Evolutionary conservation across 2,888 invertebrate species (phyloP).

Genomic region (Boloria euphrosyne): DNA sequence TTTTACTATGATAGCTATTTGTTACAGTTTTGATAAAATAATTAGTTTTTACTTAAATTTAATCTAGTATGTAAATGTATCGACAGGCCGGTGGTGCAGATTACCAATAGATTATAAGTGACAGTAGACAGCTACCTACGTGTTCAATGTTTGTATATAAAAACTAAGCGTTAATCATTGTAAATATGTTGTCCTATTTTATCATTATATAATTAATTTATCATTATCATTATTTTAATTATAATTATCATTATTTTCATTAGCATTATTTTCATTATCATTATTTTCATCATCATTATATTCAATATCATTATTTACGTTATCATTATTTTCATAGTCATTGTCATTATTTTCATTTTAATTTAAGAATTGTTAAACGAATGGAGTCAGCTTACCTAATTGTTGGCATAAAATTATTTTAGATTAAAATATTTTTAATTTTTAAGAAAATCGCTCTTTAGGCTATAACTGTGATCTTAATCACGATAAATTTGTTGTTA

Average conservation of each 20-base stretch:
- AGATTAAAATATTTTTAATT: conserved; percentile 17
- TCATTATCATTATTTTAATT: conserved; percentile 14
- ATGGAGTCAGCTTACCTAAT: conserved; percentile 42
- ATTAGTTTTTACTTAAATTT: conserved; percentile 2
- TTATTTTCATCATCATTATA: conserved; percentile 1
- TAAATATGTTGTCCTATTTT: conserved; percentile 4
- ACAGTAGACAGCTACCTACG: conserved; percentile 64
- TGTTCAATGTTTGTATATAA: conserved; percentile 66
- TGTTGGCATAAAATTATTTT: conserved; percentile 21
- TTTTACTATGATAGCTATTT: no score
- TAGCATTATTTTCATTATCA: conserved; percentile 9
- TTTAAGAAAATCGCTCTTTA: conserved; percentile 61
- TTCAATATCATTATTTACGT: no score
- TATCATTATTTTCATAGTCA: conserved; percentile 4
- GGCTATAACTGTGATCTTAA: conserved; percentile 76
- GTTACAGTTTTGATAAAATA: no score
- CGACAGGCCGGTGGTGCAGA: conserved; percentile 81
- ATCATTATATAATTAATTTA: neutral
- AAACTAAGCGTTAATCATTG: conserved; percentile 35
- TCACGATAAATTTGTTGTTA: conserved; percentile 58
- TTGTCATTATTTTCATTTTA: conserved; percentile 9
- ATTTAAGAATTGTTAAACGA: conserved; percentile 23
- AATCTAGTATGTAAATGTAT: conserved; percentile 40
- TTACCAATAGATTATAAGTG: conserved; percentile 74
- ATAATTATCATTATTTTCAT: conserved; percentile 1